Evolutionary conservation across 2,888 invertebrate species (phyloP), one percentile per base, ranked within the genome.

Genomic region (Deroplatys truncata): DNA sequence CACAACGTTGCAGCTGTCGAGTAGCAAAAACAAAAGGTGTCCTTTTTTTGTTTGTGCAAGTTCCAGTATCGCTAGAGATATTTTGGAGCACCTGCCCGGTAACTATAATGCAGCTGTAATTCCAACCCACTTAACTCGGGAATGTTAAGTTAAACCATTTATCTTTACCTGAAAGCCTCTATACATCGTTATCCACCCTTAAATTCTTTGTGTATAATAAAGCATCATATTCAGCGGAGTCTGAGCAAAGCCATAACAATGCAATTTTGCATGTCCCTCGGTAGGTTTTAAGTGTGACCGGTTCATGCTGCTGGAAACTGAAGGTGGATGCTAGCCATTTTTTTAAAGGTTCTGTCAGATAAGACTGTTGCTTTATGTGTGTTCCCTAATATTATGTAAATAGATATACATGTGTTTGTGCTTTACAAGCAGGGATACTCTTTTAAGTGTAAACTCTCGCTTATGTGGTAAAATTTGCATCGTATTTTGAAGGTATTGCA

Each of bases 351-450:
- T 87, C 84, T 89, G 90, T 82, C 82, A 89, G 29, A 89, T 49
- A 89, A 86, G 90, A 90, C 89, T 89, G 84, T 88, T 87, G 90
- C 88, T 89, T 89, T 90, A 90, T 88, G 87, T 88, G 82, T 88
- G 89, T 89, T 35, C 72, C 84, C 43, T 89, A 72, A 83, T 85
- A 85, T 83, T n/a, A 72, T 89, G 89, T 89, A 89, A 87, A 89
- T 89, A 89, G 87, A 89, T 82, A 72, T 88, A 16, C 43, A 84
- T 84, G 87, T 89, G 86, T 89, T 86, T 87, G 87, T 89, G 89
- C 86, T 89, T 87, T 82, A 43, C 88, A 84, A 86, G 85, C 49
- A 86, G 29, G 83, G 28, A 43, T 84, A 88, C 28, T 72, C 56
- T 72, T 89, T 28, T 89, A 87, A 83, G 87, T 87, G 87, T 87